Percentiles rank a stretch among this genome's conserved stretches.
Evolutionary conservation across 2,797 vertebrate species (phyloP).

Genomic region (Cyclura pinguis): DNA sequence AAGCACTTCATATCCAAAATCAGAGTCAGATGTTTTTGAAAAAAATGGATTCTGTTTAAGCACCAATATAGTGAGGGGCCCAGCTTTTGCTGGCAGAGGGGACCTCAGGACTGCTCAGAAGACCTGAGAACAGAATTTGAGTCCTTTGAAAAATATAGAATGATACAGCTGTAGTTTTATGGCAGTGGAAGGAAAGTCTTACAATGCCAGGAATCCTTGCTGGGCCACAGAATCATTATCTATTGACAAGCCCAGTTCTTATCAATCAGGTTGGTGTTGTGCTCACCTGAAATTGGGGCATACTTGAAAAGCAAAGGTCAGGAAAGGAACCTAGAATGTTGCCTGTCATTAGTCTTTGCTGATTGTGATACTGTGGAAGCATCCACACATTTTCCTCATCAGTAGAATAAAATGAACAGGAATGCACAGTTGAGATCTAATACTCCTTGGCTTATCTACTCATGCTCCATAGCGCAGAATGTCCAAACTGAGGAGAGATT

Average conservation of each 20-base stretch:
- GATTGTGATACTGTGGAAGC: not conserved
- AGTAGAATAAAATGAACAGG: not conserved
- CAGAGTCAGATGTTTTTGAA: conserved; percentile 24
- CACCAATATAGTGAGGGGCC: not conserved
- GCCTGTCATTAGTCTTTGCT: not conserved
- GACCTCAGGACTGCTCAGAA: not conserved
- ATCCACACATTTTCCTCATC: not conserved
- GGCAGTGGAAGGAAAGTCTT: not conserved
- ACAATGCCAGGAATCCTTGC: not conserved
- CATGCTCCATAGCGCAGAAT: not conserved
- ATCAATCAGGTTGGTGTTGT: not conserved
- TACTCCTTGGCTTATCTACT: not conserved
- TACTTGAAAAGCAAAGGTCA: not conserved
- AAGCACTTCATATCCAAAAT: not conserved
- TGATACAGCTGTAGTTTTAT: not conserved
- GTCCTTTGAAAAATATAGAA: not conserved
- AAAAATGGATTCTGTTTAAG: not conserved
- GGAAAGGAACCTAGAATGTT: not conserved
- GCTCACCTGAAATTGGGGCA: not conserved
- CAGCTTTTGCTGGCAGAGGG: not conserved
- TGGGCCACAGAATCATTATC: not conserved
- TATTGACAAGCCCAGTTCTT: not conserved
- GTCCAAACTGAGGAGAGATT: not conserved
- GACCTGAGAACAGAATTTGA: not conserved
- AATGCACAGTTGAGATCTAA: not conserved